Evolutionary conservation across 2,888 invertebrate species (phyloP).

Genomic region (Acholoe squamosa): DNA sequence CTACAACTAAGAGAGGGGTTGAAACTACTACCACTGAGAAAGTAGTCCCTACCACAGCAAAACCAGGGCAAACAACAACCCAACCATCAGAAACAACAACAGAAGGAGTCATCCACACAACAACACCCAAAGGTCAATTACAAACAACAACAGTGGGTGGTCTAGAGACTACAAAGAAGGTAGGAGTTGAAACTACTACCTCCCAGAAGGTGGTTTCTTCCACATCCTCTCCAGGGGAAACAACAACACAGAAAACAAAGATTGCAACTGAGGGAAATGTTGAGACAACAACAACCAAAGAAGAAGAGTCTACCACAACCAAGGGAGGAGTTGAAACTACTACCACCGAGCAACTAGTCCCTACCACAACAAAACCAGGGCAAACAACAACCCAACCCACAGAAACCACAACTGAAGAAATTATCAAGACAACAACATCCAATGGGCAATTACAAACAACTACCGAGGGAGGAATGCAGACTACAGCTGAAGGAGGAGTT

Average conservation of each 20-base stretch:
- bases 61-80: background rate
- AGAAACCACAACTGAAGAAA: too few species aligned
- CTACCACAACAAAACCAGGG: background rate
- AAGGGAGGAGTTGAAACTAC: background rate
- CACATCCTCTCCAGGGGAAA: too few species aligned
- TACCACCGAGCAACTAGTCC: background rate
- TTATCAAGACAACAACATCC: background rate
- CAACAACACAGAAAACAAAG: too few species aligned
- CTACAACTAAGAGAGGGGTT: background rate
- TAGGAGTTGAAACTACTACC: too few species aligned
- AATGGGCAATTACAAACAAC: background rate
- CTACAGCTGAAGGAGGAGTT: too few species aligned
- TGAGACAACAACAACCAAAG: background rate
- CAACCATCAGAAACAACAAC: background rate
- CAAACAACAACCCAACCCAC: background rate
- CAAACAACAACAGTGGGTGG: background rate
- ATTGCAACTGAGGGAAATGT: background rate
- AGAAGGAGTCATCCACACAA: too few species aligned
- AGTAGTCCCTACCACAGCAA: background rate
- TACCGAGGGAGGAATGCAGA: background rate
- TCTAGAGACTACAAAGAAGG: too few species aligned
- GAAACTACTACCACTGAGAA: background rate
- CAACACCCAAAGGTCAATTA: too few species aligned
- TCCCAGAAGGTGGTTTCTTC: too few species aligned
- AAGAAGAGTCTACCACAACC: background rate